A percentile compares a stretch with the other conserved stretches of the same genome.
Evolutionary conservation across 2,113 vertebrate genomes (phyloP).

Genomic region (Kryptolebias marmoratus): DNA sequence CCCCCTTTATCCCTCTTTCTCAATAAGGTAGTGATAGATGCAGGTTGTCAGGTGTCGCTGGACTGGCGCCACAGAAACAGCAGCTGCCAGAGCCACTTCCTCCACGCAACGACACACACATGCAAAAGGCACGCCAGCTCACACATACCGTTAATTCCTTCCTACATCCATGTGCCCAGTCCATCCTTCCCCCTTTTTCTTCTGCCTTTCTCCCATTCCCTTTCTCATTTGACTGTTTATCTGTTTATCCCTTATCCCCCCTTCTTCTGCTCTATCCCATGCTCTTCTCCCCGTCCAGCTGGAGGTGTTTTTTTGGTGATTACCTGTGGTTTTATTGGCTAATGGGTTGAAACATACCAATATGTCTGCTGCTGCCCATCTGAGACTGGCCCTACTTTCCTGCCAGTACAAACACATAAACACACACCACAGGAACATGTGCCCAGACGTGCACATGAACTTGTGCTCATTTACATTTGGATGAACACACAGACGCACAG

Average conservation of each 20-base stretch:
- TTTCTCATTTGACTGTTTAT: slow-evolving; percentile 46
- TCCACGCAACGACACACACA: slow-evolving; percentile 66
- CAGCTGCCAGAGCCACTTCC: slow-evolving; percentile 82
- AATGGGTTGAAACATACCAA: slow-evolving; percentile 87
- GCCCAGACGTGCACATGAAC: slow-evolving; percentile 58
- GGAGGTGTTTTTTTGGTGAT: slow-evolving; percentile 82
- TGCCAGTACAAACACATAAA: slow-evolving; percentile 67
- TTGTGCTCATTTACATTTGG: slow-evolving; percentile 47
- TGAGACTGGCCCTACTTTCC: slow-evolving; percentile 62
- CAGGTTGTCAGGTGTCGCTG: slow-evolving; percentile 84
- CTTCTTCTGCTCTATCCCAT: slow-evolving; percentile 37
- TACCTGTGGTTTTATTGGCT: slow-evolving; percentile 85
- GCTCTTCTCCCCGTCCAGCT: slow-evolving; percentile 80
- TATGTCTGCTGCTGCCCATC: slow-evolving; percentile 81
- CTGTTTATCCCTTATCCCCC: slow-evolving; percentile 11
- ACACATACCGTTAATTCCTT: slow-evolving; percentile 54
- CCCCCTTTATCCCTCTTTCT: slow-evolving; percentile 81
- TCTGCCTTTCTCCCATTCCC: slow-evolving; percentile 35
- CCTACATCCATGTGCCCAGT: slow-evolving; percentile 54
- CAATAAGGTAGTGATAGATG: slow-evolving; percentile 88
- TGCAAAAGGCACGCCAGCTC: slow-evolving; percentile 31
- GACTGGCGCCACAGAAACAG: slow-evolving; percentile 82
- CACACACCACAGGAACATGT: slow-evolving; percentile 47
- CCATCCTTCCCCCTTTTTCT: slow-evolving; percentile 14
- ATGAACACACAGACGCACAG: slow-evolving; percentile 40